These are phyloP conservation scores for Schizaphis graminum DNA, from an alignment of 2,888 invertebrate genomes.

Conservation along the genomic window DNA sequence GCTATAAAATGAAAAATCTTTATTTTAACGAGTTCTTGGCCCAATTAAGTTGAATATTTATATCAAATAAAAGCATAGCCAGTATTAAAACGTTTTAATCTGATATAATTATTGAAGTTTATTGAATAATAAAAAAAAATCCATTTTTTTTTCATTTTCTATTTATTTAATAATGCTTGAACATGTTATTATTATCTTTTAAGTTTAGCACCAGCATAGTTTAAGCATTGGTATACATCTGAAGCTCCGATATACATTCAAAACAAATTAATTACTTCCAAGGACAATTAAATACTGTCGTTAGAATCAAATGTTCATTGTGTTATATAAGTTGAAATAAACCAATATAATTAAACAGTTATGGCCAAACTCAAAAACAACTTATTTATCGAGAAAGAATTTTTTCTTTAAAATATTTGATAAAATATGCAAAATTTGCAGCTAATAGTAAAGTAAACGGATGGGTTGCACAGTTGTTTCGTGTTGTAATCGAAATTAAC, in stretches of 20 bases:
- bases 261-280: background rate
- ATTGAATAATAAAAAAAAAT: background rate
- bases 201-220: background rate
- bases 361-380: background rate
- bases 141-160: background rate
- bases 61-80: background rate
- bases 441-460: background rate
- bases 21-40: background rate
- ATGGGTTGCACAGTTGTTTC: background rate
- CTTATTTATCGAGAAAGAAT: background rate
- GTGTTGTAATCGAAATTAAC: background rate
- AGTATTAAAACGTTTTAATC: background rate
- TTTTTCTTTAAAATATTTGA: background rate
- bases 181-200: background rate
- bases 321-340: background rate
- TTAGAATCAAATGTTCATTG: background rate
- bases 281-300: background rate
- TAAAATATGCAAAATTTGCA: background rate
- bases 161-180: background rate
- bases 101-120: background rate
- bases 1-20: slow-evolving; percentile 5
- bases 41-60: background rate
- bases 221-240: background rate
- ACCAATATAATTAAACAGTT: background rate
- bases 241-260: background rate